A percentile compares a stretch with the other conserved stretches of the same genome.
Conservation (phyloP, 2,113 vertebrate genomes). For the Cyprinodon brontotheroides region DNA sequence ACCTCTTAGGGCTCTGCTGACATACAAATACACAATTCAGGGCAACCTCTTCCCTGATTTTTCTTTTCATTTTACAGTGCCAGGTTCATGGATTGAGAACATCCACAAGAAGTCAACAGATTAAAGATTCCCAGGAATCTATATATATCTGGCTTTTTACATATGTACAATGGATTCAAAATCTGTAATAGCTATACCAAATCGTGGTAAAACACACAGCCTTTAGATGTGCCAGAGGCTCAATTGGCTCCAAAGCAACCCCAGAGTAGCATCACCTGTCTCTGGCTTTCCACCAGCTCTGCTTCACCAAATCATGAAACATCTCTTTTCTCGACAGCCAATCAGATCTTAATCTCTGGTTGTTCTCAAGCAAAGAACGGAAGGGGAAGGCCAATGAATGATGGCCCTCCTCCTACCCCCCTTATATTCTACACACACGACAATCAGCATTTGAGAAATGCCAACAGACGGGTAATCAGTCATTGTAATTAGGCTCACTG, state of each 20-base stretch:
- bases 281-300: conserved; percentile 60
- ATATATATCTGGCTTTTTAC: too few species aligned
- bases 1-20: conserved; percentile 70
- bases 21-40: conserved; percentile 72
- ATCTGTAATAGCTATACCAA: background rate
- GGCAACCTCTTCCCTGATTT: conserved; percentile 28
- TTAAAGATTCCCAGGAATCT: conserved; percentile 44
- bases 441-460: conserved; percentile 76
- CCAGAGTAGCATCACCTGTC: conserved; percentile 66
- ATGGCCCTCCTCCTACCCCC: conserved; percentile 49
- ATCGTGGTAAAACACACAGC: background rate
- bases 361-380: conserved; percentile 72
- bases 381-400: conserved; percentile 66
- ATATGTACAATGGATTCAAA: background rate
- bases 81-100: conserved; percentile 22
- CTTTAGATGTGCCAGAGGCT: conserved; percentile 31
- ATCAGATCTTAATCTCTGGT: conserved; percentile 60
- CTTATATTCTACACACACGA: conserved; percentile 54
- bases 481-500: conserved; percentile 76
- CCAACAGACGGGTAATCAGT: conserved; percentile 76
- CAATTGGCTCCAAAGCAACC: conserved; percentile 42
- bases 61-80: conserved; percentile 28
- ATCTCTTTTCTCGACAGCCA: conserved; percentile 64
- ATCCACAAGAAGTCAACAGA: conserved; percentile 52
- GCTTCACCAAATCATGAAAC: conserved; percentile 66